Base-by-base conservation (phyloP, 2,888 invertebrate species). In the Drosophila peninsularis region DNA sequence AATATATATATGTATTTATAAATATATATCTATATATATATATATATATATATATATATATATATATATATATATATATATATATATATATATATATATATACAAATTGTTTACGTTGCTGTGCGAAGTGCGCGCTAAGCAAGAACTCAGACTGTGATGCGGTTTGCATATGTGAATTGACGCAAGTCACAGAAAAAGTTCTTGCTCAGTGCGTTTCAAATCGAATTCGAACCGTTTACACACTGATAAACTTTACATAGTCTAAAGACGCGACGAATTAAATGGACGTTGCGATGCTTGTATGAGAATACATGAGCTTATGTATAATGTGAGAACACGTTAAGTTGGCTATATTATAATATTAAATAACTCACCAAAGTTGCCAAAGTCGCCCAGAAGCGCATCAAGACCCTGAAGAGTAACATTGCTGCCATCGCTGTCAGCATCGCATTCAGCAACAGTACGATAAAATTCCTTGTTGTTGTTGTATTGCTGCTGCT, bases 101-200 rank as follows among this genome's bases (percentile, higher is more conserved):
- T 44, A 14, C 9, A 9, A 9, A 14, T 24, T 36, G 11, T n/a
- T 44, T 52, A 52, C 5, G 92, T 93, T 86, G 90, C 65, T 77
- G 71, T 74, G 58, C 64, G 81, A 88, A 86, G 36, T 77, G 66
- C 93, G 93, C 94, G 94, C 95, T 93, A 93, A 96, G 96, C 96
- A 96, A 96, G 97, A 97, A 97, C 97, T 97, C 96, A 96, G 97
- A 96, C 97, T 97, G 97, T 97, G 97, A 97, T 97, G 97, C 96
- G 96, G 81, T 74, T 82, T 76, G 70, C 64, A 71, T 61, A 66
- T 63, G 60, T 79, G 71, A 78, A 80, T 89, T 93, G 91, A 95
- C 96, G 97, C 96, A 93, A 77, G 94, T 96, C 96, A 96, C 96
- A 95, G 95, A 93, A 94, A 93, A 95, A 96, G 96, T 94, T 93